Evolutionary conservation across 2,113 vertebrate species (phyloP).

Genomic region (Numida meleagris): DNA sequence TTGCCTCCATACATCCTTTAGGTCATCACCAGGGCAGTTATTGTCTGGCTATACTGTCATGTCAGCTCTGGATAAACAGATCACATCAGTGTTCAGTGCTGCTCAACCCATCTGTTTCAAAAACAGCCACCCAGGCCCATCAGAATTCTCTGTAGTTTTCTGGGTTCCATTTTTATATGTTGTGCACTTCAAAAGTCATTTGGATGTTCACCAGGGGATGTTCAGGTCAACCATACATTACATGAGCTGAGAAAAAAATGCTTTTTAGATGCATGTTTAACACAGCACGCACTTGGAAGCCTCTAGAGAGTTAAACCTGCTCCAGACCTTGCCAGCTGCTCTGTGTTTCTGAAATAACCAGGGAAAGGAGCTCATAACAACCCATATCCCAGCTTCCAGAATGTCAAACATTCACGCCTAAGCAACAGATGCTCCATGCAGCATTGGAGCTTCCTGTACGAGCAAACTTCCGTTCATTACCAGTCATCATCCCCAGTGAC

Average conservation of each 20-base stretch:
- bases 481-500: background rate
- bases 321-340: constrained; percentile 36
- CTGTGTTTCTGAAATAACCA: constrained; percentile 12
- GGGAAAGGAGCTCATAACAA: background rate
- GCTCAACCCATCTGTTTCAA: background rate
- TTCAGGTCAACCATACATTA: background rate
- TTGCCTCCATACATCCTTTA: background rate
- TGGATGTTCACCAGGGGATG: background rate
- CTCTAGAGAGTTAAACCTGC: background rate
- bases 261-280: background rate
- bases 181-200: background rate
- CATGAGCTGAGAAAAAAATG: background rate
- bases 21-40: background rate
- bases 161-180: background rate
- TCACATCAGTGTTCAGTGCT: background rate
- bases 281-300: background rate
- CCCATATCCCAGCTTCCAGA: background rate
- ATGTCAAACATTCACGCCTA: background rate
- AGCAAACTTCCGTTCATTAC: background rate
- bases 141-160: background rate
- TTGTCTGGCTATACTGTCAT: background rate
- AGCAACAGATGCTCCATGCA: background rate
- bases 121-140: background rate
- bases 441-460: background rate
- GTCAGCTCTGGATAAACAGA: background rate